Evolutionary conservation across 2,113 vertebrate species (phyloP), one percentile per base, ranked within the genome.

Genomic region (Gopherus flavomarginatus): DNA sequence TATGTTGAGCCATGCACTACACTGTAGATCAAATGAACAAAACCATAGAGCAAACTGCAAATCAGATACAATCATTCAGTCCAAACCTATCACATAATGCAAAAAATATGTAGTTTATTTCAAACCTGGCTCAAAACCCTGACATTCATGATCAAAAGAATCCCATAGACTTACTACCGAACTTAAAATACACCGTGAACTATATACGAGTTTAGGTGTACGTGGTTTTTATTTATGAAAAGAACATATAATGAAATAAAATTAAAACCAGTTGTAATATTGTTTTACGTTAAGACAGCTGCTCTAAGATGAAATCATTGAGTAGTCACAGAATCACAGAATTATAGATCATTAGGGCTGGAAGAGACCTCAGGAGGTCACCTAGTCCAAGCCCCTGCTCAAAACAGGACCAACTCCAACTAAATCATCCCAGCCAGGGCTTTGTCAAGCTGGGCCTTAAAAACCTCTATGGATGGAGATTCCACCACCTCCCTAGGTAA

Each of bases 241-340:
- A 93, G 77, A 29, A 11, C 72, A 88, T 26, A 42, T 8, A 17
- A 24, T 14, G 42, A 87, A 90, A 92, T 81, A n/a, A 19, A 88
- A 44, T 27, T 86, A 80, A 82, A 92, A 94, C 69, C 2, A 88
- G 77, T 35, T 2, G 3, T 5, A 84, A 6, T 84, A 84, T 31
- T 38, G 69, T 84, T 84, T 75, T 89, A 93, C 29, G 78, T 6
- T 59, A 90, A 29, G 1, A 82, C 4, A 90, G 50, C 38, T 85
- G 6, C 69, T 90, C 49, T 93, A 90, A 86, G 56, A 96, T 62
- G 47, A 91, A 94, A 59, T 94, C 90, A 77, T 80, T 84, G 81
- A 54, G 53, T 54, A 54, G 53, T 54, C 53, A 54, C 19, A 54
- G 53, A 54, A 22, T 54, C 21, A 54, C 19, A 53, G 52, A 53